These are phyloP conservation scores for Pelvicachromis taeniatus DNA, from an alignment of 2,113 vertebrate genomes.

Conservation along the genomic window DNA sequence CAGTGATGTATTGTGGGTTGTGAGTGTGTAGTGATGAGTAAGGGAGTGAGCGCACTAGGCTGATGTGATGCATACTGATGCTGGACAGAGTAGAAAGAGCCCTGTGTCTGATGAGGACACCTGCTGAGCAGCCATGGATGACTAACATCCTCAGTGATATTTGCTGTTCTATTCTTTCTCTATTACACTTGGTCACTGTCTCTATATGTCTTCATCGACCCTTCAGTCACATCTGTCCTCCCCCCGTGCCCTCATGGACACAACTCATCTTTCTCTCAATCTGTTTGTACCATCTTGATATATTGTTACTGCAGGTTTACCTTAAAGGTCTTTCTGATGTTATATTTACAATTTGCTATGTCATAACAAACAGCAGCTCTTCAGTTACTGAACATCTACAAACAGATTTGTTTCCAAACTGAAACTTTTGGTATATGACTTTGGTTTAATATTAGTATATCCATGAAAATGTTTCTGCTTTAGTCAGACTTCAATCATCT, in stretches of 20 bases:
- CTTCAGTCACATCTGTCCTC: not conserved
- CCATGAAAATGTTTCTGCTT: not conserved
- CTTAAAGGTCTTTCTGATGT: not conserved
- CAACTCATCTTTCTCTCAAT: not conserved
- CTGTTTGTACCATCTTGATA: not conserved
- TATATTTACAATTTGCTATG: not conserved
- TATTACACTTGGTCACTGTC: slow-evolving; percentile 9
- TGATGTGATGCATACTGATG: slow-evolving; percentile 70
- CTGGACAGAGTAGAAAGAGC: slow-evolving; percentile 52
- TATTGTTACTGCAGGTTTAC: not conserved
- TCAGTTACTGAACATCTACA: not conserved
- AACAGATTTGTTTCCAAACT: not conserved
- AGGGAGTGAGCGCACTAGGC: slow-evolving; percentile 19
- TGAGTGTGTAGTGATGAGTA: slow-evolving; percentile 31
- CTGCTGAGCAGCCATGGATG: slow-evolving; percentile 40
- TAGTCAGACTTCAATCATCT: not conserved
- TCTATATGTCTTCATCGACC: not conserved
- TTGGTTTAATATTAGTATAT: not conserved
- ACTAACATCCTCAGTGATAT: slow-evolving; percentile 52
- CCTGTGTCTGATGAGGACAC: slow-evolving; percentile 66
- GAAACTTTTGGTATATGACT: not conserved
- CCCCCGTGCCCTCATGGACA: not conserved
- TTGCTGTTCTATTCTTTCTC: not conserved
- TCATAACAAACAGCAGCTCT: not conserved
- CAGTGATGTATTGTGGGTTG: not conserved